A percentile compares a stretch with the other conserved stretches of the same genome.
Conservation (phyloP, 53 echinoderm and acorn worm genomes). For the Patiria pectinifera region DNA sequence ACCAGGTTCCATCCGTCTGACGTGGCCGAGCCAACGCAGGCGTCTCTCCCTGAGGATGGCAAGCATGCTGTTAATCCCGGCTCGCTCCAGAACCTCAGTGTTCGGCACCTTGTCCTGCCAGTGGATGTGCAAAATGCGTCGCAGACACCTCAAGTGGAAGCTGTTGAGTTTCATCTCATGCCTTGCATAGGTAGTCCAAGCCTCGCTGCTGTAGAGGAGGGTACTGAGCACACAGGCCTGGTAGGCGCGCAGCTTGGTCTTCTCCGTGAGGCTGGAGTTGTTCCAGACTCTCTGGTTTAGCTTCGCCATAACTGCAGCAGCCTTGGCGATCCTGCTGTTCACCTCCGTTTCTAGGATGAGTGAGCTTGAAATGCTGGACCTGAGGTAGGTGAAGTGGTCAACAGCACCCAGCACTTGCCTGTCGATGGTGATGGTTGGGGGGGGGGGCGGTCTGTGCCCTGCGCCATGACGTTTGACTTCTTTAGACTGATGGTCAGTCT, state of each 20-base stretch:
- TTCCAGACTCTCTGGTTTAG: not conserved
- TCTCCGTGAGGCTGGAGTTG: too few species aligned
- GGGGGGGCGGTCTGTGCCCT: too few species aligned
- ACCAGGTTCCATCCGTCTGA: slow-evolving; percentile 61
- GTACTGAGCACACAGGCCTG: not conserved
- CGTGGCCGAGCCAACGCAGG: slow-evolving; percentile 68
- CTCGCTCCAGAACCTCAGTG: not conserved
- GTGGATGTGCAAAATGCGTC: not conserved
- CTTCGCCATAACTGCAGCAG: too few species aligned
- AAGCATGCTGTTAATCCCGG: not conserved
- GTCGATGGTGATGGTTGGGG: not conserved
- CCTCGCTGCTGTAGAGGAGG: slow-evolving; percentile 13
- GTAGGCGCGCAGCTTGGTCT: not conserved
- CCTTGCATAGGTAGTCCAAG: slow-evolving; percentile 9
- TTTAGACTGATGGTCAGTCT: too few species aligned
- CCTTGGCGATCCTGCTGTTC: not conserved
- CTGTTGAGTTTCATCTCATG: too few species aligned
- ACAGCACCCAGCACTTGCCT: too few species aligned
- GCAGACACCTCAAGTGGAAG: slow-evolving; percentile 6
- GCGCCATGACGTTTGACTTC: too few species aligned
- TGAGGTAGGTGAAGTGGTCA: slow-evolving; percentile 13
- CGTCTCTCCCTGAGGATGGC: slow-evolving; percentile 36
- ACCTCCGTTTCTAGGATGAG: not conserved
- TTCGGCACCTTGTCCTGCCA: slow-evolving; percentile 49
- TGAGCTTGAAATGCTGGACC: not conserved